phyloP scores from a whole-genome alignment of 2,113 vertebrate species.

The Cryptomyrus ogoouensis region DNA sequence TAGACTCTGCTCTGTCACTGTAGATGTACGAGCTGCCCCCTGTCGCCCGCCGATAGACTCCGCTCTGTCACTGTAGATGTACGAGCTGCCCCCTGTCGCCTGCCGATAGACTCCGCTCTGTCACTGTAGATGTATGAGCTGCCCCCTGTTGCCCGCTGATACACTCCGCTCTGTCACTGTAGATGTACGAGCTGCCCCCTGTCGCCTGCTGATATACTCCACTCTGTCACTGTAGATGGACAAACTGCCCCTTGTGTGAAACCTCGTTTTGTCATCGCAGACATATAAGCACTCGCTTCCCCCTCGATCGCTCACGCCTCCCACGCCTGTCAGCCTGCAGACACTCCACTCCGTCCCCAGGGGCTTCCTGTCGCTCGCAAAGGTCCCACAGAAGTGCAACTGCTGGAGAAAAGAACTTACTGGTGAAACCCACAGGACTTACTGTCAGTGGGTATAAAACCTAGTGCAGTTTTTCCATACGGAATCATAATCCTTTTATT shows the following conservation, averaged over 20 bases:
- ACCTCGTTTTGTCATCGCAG: not conserved
- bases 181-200: not conserved
- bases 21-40: not conserved
- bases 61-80: not conserved
- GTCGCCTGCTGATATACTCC: not conserved
- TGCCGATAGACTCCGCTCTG: not conserved
- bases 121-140: not conserved
- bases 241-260: not conserved
- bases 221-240: not conserved
- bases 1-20: not conserved
- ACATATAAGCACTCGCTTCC: not conserved
- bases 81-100: not conserved
- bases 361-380: not conserved
- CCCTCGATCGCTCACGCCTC: not conserved
- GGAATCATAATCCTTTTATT: not conserved
- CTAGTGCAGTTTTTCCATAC: not conserved
- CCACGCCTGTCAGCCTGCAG: not conserved
- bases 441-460: not conserved
- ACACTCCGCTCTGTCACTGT: not conserved
- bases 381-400: not conserved
- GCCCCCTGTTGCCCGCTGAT: not conserved
- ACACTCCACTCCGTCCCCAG: not conserved
- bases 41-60: not conserved
- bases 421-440: not conserved
- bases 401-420: not conserved